Percentiles rank a stretch among this genome's conserved stretches.
phyloP scores from a whole-genome alignment of 2,888 invertebrate species.

The Vannuccia rotundouncinata region DNA sequence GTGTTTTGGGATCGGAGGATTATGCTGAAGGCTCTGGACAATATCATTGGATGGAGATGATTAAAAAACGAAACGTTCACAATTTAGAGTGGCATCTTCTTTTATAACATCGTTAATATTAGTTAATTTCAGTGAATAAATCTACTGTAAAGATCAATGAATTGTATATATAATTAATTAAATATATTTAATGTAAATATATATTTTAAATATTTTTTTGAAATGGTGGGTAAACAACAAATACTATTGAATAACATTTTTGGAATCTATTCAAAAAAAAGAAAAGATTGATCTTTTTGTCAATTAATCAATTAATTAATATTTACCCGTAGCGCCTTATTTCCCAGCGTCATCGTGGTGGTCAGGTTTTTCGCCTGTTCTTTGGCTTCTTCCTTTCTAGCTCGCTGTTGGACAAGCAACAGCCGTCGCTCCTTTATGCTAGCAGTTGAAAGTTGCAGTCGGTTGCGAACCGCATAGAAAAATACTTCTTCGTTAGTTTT shows the following conservation, averaged over 20 bases:
- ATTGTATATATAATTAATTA: too few species aligned
- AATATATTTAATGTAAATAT: neutral
- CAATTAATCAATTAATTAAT: neutral
- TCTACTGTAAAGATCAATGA: too few species aligned
- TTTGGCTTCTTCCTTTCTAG: conserved; percentile 50
- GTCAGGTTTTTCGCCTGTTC: conserved; percentile 48
- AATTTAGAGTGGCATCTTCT: too few species aligned
- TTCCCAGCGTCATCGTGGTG: conserved; percentile 50
- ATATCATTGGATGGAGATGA: too few species aligned
- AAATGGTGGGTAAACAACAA: neutral
- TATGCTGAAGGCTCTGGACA: too few species aligned
- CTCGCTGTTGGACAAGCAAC: conserved; percentile 51
- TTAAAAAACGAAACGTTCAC: too few species aligned
- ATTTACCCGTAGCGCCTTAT: conserved; percentile 50
- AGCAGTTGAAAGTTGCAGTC: conserved; percentile 54
- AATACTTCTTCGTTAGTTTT: conserved; percentile 55
- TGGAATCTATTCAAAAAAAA: too few species aligned
- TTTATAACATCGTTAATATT: too few species aligned
- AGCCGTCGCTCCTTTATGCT: conserved; percentile 56
- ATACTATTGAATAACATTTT: too few species aligned
- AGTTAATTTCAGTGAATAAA: too few species aligned
- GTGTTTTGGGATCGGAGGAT: too few species aligned
- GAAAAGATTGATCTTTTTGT: neutral
- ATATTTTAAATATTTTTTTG: neutral
- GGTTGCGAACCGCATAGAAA: conserved; percentile 54